phyloP scores from a whole-genome alignment of 2,113 vertebrate genomes.

The Columba janthina region DNA sequence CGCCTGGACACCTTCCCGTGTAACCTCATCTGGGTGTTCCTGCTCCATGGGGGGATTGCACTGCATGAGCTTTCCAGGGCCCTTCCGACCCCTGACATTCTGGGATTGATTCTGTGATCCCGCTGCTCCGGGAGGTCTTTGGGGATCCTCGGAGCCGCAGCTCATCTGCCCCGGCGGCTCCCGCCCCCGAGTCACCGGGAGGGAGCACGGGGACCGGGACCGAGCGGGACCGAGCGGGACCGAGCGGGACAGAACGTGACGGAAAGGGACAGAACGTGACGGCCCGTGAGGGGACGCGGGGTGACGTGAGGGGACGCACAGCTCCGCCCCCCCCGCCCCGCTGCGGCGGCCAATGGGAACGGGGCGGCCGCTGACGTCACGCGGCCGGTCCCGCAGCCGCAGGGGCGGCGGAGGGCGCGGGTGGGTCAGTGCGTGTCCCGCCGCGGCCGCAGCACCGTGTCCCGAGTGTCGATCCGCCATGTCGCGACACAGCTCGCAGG shows the following conservation, averaged over 20 bases:
- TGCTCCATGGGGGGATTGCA: no score
- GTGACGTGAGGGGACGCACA: background rate
- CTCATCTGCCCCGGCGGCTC: background rate
- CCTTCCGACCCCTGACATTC: no score
- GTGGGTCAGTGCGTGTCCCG: background rate
- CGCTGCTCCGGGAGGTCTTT: no score
- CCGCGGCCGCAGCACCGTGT: background rate
- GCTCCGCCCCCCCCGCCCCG: background rate
- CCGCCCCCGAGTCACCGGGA: background rate
- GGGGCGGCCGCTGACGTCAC: background rate
- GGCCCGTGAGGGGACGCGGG: background rate
- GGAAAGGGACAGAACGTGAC: background rate
- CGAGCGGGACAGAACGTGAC: no score
- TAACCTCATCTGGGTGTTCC: no score
- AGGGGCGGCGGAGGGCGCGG: no score
- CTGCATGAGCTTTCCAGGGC: no score
- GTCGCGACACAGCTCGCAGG: constrained; percentile 41
- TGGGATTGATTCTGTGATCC: background rate
- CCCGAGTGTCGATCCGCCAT: background rate
- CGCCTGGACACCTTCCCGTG: no score
- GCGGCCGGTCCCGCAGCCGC: no score
- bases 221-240: background rate
- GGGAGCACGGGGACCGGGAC: no score
- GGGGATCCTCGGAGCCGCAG: no score
- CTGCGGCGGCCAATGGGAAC: background rate